Evolutionary conservation across 2,113 vertebrate genomes (phyloP).

Genomic region (Trogon melanurus): DNA sequence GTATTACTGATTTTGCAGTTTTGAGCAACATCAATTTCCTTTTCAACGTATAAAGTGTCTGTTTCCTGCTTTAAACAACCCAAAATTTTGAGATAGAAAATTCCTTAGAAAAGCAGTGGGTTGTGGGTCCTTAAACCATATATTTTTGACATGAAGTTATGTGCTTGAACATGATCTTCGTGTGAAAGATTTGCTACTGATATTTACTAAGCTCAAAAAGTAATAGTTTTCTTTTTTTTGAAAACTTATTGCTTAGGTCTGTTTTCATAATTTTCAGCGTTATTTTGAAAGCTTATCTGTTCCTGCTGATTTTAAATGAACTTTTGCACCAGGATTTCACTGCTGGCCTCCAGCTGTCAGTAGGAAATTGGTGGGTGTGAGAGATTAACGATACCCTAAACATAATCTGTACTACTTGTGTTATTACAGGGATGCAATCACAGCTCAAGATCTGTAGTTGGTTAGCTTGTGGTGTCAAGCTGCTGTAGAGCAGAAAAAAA

Average conservation of each 20-base stretch:
- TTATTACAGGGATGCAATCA: conserved; percentile 70
- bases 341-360: conserved; percentile 60
- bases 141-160: not conserved
- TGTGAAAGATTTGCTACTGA: not conserved
- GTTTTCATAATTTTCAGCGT: not conserved
- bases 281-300: conserved; percentile 63
- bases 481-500: conserved; percentile 23
- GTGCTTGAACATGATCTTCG: not conserved
- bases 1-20: not conserved
- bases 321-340: conserved; percentile 53
- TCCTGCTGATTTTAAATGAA: conserved; percentile 65
- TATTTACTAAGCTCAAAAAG: not conserved
- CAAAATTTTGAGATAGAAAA: not conserved
- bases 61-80: not conserved
- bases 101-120: not conserved
- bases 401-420: conserved; percentile 60
- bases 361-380: conserved; percentile 75
- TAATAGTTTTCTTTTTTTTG: not conserved
- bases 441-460: conserved; percentile 30
- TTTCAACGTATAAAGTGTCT: not conserved
- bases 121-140: not conserved
- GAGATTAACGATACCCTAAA: conserved; percentile 72
- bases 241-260: conserved; percentile 34
- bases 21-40: not conserved
- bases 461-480: conserved; percentile 27